Evolutionary conservation across 2,797 vertebrate species (phyloP), one percentile per base, ranked within the genome.

Genomic region (Stomatorhinus walkeri): DNA sequence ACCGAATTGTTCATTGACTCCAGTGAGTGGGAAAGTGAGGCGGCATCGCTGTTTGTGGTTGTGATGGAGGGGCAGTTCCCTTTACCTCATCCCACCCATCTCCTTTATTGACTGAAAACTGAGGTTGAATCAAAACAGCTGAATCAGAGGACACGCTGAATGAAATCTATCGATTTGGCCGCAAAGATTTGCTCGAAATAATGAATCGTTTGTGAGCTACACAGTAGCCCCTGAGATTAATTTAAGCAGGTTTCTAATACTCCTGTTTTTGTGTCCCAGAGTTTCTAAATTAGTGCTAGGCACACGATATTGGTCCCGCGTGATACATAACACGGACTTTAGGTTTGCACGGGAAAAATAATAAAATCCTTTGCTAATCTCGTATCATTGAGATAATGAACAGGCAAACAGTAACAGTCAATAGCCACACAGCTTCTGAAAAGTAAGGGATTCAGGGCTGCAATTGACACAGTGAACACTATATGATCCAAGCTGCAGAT

Each of bases 351-450:
- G 10, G 40, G 76, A 81, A 81, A 46, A 81, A 81, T 46, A 81
- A 81, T 81, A 81, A 43, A 81, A 81, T 81, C 76, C 76, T 81
- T 81, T 81, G 76, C 76, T 81, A 81, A 81, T 81, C 76, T n/a
- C 40, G 7, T 43, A 81, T 81, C 40, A 81, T 81, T 81, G 19
- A 3, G 19, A n/a, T 81, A 81, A 81, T 81, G 40, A 81, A 81
- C 76, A 81, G 76, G 3, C 16, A 81, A 81, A 81, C 40, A 4
- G 76, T 46, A 81, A 43, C 76, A 81, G 19, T 46, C 19, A 8
- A 81, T 81, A 81, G 36, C 40, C 40, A 22, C 40, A 81, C 40
- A 46, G 40, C 7, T 22, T 46, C 19, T 81, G 19, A 81, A 46
- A 43, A n/a, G 76, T n/a, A 43, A 79, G 72, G 72, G 72, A 43